Evolutionary conservation across 2,113 vertebrate species (phyloP).

Genomic region (Crotalus helleri): DNA sequence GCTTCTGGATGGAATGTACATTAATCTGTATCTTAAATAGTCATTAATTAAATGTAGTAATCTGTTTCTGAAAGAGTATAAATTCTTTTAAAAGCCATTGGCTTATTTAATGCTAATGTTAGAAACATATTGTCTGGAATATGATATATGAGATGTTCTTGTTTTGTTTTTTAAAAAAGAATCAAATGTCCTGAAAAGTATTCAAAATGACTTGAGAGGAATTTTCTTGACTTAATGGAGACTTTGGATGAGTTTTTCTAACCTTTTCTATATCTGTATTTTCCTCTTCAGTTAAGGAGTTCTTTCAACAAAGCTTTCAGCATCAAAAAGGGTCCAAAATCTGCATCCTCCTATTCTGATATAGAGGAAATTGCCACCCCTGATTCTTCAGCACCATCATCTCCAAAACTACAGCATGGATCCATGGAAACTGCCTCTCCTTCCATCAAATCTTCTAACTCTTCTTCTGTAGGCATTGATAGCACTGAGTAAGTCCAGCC

Average conservation of each 20-base stretch:
- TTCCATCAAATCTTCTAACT: conserved; percentile 75
- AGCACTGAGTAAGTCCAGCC: conserved; percentile 62
- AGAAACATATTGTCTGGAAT: background rate
- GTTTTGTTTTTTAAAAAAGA: background rate
- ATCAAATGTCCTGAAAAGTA: background rate
- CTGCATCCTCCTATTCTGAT: conserved; percentile 86
- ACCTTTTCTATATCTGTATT: background rate
- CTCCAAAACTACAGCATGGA: conserved; percentile 83
- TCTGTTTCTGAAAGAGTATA: background rate
- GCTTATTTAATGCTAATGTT: background rate
- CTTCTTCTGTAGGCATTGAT: conserved; percentile 76
- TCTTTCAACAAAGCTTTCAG: conserved; percentile 98
- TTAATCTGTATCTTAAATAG: background rate
- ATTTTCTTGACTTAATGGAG: background rate
- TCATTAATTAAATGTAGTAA: background rate
- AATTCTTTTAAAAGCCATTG: background rate
- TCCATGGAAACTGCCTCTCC: conserved; percentile 74
- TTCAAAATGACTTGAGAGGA: background rate
- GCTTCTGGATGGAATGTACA: background rate
- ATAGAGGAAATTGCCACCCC: conserved; percentile 94
- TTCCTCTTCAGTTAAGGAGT: conserved; percentile 80
- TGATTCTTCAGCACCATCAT: conserved; percentile 90
- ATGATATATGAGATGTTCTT: background rate
- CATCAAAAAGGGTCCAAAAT: conserved; percentile 95
- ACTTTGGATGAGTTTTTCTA: background rate